phyloP scores from a whole-genome alignment of 2,888 invertebrate species.

The Plebejus argus region DNA sequence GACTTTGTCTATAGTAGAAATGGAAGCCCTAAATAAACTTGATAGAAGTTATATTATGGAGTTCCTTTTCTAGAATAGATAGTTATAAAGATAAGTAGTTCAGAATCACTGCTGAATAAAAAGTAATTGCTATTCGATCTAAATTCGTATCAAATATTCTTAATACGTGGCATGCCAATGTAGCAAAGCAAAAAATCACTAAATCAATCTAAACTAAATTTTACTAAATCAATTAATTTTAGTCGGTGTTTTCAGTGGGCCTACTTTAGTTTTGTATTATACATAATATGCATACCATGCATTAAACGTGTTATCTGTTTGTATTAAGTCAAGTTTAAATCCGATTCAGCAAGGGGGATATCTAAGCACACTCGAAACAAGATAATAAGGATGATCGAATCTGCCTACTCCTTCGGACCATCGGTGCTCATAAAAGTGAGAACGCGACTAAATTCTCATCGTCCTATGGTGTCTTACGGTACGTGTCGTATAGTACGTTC shows the following conservation, averaged over 20 bases:
- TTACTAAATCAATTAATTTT: conserved; percentile 28
- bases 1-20: neutral
- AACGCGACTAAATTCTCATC: conserved; percentile 35
- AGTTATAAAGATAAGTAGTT: neutral
- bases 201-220: conserved; percentile 65
- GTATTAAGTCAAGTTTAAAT: conserved; percentile 15
- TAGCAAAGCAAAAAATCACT: conserved; percentile 66
- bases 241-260: conserved; percentile 26
- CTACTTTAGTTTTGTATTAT: conserved; percentile 31
- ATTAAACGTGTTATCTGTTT: conserved; percentile 31
- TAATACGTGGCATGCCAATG: conserved; percentile 70
- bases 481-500: conserved; percentile 55
- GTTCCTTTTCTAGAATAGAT: neutral
- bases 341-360: conserved; percentile 39
- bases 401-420: conserved; percentile 39
- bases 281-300: conserved; percentile 36
- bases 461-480: conserved; percentile 39
- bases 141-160: conserved; percentile 50
- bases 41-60: neutral
- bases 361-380: neutral
- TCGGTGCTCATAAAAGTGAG: conserved; percentile 39
- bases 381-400: conserved; percentile 26
- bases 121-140: conserved; percentile 57
- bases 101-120: conserved; percentile 36
- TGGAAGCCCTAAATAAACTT: neutral